Evolutionary conservation across 2,113 vertebrate genomes (phyloP).

Genomic region (Charina bottae): DNA sequence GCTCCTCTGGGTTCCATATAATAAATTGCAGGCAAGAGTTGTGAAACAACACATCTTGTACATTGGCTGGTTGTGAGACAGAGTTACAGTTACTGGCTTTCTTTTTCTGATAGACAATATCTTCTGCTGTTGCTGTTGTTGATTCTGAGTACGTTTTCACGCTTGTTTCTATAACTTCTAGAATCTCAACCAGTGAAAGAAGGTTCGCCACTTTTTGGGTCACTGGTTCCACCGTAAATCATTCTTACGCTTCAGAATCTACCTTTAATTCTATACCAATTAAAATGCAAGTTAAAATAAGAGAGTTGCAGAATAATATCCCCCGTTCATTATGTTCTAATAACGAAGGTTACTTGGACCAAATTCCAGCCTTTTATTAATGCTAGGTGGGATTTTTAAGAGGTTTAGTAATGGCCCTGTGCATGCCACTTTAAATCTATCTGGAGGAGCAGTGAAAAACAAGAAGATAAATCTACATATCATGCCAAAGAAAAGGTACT

Average conservation of each 20-base stretch:
- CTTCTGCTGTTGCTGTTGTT: background rate
- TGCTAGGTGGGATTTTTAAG: background rate
- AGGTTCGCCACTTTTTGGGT: background rate
- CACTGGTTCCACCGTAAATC: background rate
- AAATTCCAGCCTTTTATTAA: background rate
- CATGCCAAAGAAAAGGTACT: background rate
- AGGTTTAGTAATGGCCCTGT: background rate
- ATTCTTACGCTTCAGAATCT: background rate
- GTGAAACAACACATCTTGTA: background rate
- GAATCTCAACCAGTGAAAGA: background rate
- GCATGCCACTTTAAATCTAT: background rate
- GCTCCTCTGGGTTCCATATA: background rate
- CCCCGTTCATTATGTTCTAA: background rate
- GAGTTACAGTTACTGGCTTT: background rate
- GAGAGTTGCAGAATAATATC: background rate
- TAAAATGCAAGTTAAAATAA: background rate
- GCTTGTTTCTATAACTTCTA: background rate
- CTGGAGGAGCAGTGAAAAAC: background rate
- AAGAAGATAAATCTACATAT: background rate
- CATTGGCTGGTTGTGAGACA: background rate
- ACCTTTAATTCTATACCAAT: background rate
- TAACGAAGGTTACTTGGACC: background rate
- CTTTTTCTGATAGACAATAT: background rate
- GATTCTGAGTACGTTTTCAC: background rate
- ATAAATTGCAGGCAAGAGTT: background rate